These are phyloP conservation scores for Odocoileus hemionus DNA, from an alignment of 2,113 vertebrate species.

Conservation along the genomic window DNA sequence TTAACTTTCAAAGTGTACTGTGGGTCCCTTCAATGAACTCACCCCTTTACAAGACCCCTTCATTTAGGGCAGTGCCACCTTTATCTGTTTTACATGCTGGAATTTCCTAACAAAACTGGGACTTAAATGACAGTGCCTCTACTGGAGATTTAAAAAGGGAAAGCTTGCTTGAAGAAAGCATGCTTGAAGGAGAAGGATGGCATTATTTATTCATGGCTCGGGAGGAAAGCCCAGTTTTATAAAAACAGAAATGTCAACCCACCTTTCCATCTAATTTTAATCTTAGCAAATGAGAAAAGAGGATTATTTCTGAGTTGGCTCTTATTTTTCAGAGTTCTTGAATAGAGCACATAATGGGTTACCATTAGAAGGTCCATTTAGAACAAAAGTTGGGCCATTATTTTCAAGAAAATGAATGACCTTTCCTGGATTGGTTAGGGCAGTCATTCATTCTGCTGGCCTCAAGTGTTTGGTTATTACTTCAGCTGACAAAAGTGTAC, in stretches of 20 bases:
- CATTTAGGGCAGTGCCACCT: background rate
- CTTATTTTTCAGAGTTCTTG: background rate
- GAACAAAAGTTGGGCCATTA: background rate
- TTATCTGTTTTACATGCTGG: background rate
- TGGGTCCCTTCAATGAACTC: background rate
- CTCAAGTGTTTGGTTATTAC: background rate
- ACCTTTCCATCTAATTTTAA: background rate
- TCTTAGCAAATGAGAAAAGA: background rate
- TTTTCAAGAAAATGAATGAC: background rate
- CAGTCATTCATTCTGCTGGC: background rate
- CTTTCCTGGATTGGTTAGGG: no score
- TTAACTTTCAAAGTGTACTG: background rate
- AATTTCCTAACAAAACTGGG: background rate
- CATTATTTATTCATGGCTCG: background rate
- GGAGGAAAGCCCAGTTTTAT: background rate
- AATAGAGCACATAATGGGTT: background rate
- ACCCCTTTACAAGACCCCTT: background rate
- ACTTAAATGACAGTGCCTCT: background rate
- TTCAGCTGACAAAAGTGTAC: background rate
- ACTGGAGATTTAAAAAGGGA: background rate
- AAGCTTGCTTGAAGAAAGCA: background rate
- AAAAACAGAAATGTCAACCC: background rate
- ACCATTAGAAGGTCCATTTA: background rate
- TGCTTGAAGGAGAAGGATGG: background rate
- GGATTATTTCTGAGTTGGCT: background rate